phyloP scores from a whole-genome alignment of 2,797 vertebrate genomes.

The Ateles fusciceps region DNA sequence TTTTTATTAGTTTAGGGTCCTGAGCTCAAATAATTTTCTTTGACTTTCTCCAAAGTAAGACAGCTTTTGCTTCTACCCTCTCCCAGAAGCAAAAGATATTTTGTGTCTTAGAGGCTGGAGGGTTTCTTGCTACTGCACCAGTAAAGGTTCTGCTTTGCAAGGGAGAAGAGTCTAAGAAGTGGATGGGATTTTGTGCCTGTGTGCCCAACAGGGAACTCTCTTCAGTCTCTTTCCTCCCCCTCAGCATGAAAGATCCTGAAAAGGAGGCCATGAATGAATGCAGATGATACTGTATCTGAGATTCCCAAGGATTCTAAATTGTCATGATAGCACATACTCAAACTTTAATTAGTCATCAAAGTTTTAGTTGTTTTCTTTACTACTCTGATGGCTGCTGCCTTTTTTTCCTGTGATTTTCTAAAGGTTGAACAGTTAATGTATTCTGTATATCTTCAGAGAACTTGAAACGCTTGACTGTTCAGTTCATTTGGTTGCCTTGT shows the following conservation, averaged over 20 bases:
- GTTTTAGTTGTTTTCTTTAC: neutral
- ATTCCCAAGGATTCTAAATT: neutral
- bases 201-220: neutral
- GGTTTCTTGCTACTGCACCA: neutral
- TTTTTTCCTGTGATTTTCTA: neutral
- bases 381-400: neutral
- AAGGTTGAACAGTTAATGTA: neutral
- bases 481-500: neutral
- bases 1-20: neutral
- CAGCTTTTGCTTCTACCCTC: neutral
- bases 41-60: neutral
- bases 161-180: neutral
- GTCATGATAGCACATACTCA: neutral
- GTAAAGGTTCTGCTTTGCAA: neutral
- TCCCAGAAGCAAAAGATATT: neutral
- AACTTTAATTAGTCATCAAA: neutral
- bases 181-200: neutral
- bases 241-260: neutral
- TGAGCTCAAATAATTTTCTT: neutral
- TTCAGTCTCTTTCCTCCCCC: neutral
- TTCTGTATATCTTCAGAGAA: neutral
- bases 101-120: neutral
- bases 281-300: neutral
- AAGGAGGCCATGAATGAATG: neutral
- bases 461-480: neutral